Evolutionary conservation across 2,797 vertebrate genomes (phyloP).

Genomic region (Myripristis jacobus): DNA sequence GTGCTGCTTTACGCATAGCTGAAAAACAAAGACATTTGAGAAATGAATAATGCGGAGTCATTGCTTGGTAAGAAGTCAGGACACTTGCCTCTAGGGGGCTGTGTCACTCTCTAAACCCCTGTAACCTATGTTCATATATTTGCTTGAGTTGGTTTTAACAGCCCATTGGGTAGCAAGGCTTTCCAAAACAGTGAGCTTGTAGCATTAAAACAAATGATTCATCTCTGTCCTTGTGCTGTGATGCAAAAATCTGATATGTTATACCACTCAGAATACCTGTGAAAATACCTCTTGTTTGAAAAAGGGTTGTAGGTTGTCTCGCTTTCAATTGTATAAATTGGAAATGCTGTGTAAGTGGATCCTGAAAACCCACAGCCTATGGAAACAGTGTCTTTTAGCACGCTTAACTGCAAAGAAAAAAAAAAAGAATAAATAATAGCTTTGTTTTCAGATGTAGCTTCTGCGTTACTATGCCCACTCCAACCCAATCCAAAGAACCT

Average conservation of each 20-base stretch:
- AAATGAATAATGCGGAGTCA: constrained; percentile 74
- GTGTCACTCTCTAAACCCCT: constrained; percentile 56
- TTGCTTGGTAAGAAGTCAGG: constrained; percentile 63
- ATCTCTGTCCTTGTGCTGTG: constrained; percentile 44
- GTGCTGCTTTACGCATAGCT: constrained; percentile 51
- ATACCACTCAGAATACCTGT: constrained; percentile 23
- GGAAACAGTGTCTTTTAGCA: constrained; percentile 33
- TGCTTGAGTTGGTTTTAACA: constrained; percentile 60
- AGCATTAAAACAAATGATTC: constrained; percentile 49
- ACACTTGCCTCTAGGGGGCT: constrained; percentile 61
- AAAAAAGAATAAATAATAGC: constrained; percentile 35
- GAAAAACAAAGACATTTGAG: constrained; percentile 67
- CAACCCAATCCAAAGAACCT: constrained; percentile 63
- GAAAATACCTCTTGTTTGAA: constrained; percentile 31
- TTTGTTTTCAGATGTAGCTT: constrained; percentile 34
- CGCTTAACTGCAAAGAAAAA: constrained; percentile 55
- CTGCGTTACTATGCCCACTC: constrained; percentile 53
- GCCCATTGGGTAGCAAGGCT: constrained; percentile 40
- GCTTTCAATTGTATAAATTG: constrained; percentile 28
- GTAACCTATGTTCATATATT: constrained; percentile 61
- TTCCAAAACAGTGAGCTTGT: constrained; percentile 46
- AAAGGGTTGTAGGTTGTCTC: constrained; percentile 37
- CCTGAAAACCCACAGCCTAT: constrained; percentile 4
- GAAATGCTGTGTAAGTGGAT: constrained; percentile 42
- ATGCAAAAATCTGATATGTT: constrained; percentile 46